Percentiles rank a stretch among this genome's conserved stretches.
These are phyloP conservation scores for Ophraella communa DNA, from an alignment of 2,888 invertebrate species.

Conservation along the genomic window DNA sequence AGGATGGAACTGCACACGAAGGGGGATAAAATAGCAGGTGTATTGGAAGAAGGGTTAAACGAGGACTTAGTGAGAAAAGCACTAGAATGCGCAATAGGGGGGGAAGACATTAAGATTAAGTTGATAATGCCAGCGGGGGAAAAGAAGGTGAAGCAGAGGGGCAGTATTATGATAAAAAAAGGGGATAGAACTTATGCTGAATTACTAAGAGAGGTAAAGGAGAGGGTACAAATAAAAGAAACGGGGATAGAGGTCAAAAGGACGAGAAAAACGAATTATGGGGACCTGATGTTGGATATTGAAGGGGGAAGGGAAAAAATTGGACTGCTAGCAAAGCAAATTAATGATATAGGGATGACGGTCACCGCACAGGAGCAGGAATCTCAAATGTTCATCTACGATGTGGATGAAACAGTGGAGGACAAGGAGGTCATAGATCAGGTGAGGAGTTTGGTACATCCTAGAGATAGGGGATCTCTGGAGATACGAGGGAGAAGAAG, in stretches of 20 bases:
- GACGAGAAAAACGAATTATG: conserved; percentile 6
- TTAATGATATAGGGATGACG: not conserved
- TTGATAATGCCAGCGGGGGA: not conserved
- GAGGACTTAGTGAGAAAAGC: not conserved
- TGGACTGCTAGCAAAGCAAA: not conserved
- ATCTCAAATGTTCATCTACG: not conserved
- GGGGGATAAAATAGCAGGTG: not conserved
- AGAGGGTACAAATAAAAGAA: not conserved
- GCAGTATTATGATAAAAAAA: conserved; percentile 5
- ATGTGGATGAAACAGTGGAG: not conserved
- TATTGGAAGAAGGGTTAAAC: not conserved
- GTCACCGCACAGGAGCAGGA: not conserved
- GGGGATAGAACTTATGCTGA: conserved; percentile 15
- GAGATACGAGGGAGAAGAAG: not conserved
- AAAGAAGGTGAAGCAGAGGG: not conserved
- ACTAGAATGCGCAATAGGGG: not conserved
- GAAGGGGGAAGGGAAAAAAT: not conserved
- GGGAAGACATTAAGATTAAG: not conserved
- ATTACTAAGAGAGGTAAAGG: conserved; percentile 7
- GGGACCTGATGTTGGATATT: conserved; percentile 12
- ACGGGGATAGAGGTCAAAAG: conserved; percentile 7
- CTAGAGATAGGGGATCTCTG: not conserved
- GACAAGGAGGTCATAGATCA: not conserved
- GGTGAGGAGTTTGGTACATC: not conserved
- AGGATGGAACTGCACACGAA: not conserved